Percentiles rank a stretch among this genome's conserved stretches.
Conservation (phyloP, 2,113 vertebrate genomes). For the Gobiocypris rarus region DNA sequence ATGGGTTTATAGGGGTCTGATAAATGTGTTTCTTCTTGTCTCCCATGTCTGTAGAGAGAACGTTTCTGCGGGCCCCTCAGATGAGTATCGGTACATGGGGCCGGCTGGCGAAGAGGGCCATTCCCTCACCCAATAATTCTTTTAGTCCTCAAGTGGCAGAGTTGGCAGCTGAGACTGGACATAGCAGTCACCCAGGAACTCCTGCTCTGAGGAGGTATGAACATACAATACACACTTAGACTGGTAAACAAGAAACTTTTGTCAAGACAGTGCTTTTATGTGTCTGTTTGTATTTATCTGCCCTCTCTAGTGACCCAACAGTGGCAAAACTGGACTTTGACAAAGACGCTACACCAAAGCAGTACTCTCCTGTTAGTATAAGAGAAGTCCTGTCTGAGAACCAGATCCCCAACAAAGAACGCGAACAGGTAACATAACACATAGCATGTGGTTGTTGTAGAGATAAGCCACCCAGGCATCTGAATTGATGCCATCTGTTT, state of each 20-base stretch:
- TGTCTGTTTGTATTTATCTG: neutral
- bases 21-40: constrained; percentile 6
- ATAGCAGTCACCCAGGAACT: constrained; percentile 70
- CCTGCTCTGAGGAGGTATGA: constrained; percentile 71
- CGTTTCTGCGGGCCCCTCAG: constrained; percentile 95
- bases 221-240: neutral
- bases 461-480: neutral
- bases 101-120: constrained; percentile 91
- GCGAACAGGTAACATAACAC: constrained; percentile 79
- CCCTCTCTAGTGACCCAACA: constrained; percentile 82
- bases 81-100: constrained; percentile 99
- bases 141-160: constrained; percentile 88
- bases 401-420: constrained; percentile 77
- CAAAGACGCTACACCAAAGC: constrained; percentile 85
- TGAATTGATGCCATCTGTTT: constrained; percentile 3
- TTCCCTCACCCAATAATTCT: constrained; percentile 95
- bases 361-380: constrained; percentile 80
- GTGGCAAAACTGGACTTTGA: constrained; percentile 96
- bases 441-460: neutral
- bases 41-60: constrained; percentile 82
- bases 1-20: neutral
- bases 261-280: neutral
- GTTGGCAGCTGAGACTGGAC: constrained; percentile 72
- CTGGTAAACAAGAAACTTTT: neutral
- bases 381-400: constrained; percentile 78